Evolutionary conservation across 2,113 vertebrate species (phyloP).

Genomic region (Ahaetulla prasina): DNA sequence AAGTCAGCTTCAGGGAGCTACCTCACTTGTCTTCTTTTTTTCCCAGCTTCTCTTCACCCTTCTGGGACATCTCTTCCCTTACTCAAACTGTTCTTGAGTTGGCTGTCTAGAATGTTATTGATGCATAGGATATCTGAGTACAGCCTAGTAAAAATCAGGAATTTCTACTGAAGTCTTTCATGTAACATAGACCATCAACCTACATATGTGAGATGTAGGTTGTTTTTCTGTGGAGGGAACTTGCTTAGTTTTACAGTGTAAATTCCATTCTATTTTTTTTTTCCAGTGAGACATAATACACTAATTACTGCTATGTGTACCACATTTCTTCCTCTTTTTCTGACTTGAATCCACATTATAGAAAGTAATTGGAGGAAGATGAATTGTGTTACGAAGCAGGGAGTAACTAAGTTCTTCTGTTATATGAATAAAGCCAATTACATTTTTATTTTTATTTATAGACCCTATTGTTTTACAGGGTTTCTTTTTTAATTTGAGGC

Average conservation of each 20-base stretch:
- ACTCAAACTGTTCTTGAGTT: not conserved
- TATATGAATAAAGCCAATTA: conserved; percentile 46
- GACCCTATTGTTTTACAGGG: conserved; percentile 52
- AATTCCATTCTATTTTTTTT: not conserved
- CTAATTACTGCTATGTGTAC: not conserved
- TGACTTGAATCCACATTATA: not conserved
- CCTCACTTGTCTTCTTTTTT: not conserved
- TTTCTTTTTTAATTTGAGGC: conserved; percentile 50
- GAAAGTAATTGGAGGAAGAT: not conserved
- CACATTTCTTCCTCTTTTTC: not conserved
- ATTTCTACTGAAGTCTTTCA: not conserved
- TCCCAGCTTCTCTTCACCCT: not conserved
- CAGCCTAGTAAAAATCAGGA: not conserved
- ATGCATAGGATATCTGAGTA: not conserved
- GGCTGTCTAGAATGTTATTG: not conserved
- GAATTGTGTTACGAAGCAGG: conserved; percentile 34
- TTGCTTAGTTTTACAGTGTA: not conserved
- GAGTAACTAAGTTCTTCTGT: not conserved
- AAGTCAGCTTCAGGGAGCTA: conserved; percentile 43
- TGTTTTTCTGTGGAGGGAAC: not conserved
- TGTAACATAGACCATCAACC: not conserved
- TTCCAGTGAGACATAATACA: not conserved
- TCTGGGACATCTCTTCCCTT: not conserved
- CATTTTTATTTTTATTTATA: conserved; percentile 8
- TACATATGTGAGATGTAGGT: not conserved